Percentiles rank a stretch among this genome's conserved stretches.
Evolutionary conservation across 1,140 invertebrate species (phyloP).

Genomic region (Ceratoteleas bidentatus): DNA sequence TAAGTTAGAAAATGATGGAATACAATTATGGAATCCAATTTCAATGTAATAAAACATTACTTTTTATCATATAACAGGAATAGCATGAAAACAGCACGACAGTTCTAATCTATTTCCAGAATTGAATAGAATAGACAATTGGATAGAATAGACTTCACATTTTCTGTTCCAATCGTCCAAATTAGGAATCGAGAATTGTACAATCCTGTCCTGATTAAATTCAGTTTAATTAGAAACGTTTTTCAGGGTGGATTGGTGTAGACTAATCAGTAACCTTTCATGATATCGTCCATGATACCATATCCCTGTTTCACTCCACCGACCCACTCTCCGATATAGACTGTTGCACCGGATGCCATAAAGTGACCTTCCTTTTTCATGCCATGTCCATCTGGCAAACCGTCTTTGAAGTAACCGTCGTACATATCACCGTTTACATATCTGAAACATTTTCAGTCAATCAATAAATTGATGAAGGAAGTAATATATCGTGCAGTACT

Average conservation of each 20-base stretch:
- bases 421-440: conserved; percentile 88
- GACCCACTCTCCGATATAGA: conserved; percentile 93
- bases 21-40: background rate
- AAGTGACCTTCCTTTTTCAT: conserved; percentile 90
- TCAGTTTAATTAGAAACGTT: no score
- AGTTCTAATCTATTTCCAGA: no score
- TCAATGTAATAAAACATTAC: no score
- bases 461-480: conserved; percentile 6
- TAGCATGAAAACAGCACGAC: no score
- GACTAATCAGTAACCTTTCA: conserved; percentile 79
- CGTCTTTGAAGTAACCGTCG: conserved; percentile 92
- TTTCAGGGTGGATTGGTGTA: no score
- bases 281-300: conserved; percentile 92
- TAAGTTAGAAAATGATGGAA: background rate
- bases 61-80: no score
- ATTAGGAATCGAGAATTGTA: no score
- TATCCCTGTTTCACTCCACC: conserved; percentile 90
- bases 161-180: no score
- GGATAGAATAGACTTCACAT: no score
- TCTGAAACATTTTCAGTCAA: conserved; percentile 70
- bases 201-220: no score
- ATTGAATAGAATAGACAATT: no score
- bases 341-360: conserved; percentile 86
- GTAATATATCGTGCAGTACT: no score
- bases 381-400: conserved; percentile 91